A percentile compares a stretch with the other conserved stretches of the same genome.
phyloP scores from a whole-genome alignment of 1,140 invertebrate species.

The Scylla paramamosain region DNA sequence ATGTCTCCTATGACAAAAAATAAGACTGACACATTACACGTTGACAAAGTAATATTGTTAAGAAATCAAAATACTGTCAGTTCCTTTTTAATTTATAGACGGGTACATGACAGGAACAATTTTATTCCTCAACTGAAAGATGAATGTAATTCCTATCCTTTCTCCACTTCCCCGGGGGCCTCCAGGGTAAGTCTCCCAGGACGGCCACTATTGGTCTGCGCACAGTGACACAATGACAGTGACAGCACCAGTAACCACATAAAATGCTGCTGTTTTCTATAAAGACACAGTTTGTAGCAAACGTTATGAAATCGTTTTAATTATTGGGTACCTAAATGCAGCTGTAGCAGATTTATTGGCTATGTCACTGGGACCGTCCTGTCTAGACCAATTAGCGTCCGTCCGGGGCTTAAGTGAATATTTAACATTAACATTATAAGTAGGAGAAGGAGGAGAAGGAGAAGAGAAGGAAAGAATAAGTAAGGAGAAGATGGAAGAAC shows the following conservation, averaged over 20 bases:
- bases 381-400: neutral
- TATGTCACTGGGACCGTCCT: neutral
- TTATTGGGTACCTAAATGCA: neutral
- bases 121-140: neutral
- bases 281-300: neutral
- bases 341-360: neutral
- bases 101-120: too few species aligned
- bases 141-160: neutral
- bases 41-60: too few species aligned
- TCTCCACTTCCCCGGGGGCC: conserved; percentile 13
- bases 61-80: too few species aligned
- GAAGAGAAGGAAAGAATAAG: too few species aligned
- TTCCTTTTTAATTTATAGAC: too few species aligned
- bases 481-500: too few species aligned
- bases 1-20: too few species aligned
- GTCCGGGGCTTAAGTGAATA: neutral
- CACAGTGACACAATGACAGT: neutral
- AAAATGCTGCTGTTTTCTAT: neutral
- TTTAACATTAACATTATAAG: neutral
- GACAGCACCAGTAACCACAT: neutral
- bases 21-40: too few species aligned
- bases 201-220: neutral
- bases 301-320: too few species aligned
- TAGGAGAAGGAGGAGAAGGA: neutral
- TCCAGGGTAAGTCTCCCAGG: neutral